A percentile compares a stretch with the other conserved stretches of the same genome.
These are phyloP conservation scores for Trogon melanurus DNA, from an alignment of 2,113 vertebrate genomes.

Conservation along the genomic window DNA sequence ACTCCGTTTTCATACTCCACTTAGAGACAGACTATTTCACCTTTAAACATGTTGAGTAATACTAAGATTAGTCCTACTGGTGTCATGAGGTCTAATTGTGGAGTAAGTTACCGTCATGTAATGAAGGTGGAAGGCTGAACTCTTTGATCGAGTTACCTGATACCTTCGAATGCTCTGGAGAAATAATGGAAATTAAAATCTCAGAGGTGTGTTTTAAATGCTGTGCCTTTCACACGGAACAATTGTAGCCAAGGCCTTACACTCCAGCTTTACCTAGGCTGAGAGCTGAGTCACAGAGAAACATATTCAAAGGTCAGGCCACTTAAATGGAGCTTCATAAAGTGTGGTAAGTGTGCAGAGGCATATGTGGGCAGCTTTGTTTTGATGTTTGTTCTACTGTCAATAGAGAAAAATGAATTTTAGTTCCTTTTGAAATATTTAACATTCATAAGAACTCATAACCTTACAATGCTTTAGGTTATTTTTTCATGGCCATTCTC, in stretches of 20 bases:
- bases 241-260: not conserved
- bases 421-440: not conserved
- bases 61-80: constrained; percentile 23
- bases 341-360: not conserved
- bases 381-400: not conserved
- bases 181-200: not conserved
- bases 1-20: not conserved
- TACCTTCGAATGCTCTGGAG: not conserved
- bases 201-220: not conserved
- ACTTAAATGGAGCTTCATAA: not conserved
- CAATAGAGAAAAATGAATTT: not conserved
- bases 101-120: not conserved
- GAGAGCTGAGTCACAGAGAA: not conserved
- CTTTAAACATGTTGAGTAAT: not conserved
- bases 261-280: not conserved
- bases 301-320: not conserved
- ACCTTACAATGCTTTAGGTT: not conserved
- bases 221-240: not conserved
- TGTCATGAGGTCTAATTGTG: not conserved
- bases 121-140: not conserved
- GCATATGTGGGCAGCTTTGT: not conserved
- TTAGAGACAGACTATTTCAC: constrained; percentile 18
- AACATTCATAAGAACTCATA: not conserved
- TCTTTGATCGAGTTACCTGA: constrained; percentile 5
- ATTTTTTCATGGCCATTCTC: not conserved